Base-by-base conservation (phyloP, 2,113 vertebrate genomes). In the Calyptomena viridis region DNA sequence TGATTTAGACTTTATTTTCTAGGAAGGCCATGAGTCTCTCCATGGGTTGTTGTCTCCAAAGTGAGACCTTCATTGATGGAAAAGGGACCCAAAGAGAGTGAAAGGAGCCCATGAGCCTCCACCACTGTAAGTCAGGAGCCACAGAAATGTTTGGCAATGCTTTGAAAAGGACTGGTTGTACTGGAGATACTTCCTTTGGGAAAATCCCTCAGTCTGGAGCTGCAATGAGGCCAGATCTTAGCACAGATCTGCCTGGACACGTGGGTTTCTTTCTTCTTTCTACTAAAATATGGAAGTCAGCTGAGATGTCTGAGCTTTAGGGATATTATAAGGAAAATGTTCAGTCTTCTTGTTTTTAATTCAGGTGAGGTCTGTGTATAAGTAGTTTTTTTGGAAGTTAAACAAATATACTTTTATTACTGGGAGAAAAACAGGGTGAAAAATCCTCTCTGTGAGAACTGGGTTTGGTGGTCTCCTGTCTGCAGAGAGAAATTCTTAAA, bases 1-100 rank as follows among this genome's bases (percentile, higher is more conserved):
- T 88, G 78, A 88, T 86, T 96, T 91, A 85, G 92, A 94, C 53
- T 94, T 91, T 31, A 87, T 96, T 96, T 96, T 94, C 86, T 86
- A 89, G 88, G 94, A 89, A 84, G 90, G 63, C 83, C 59, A 3
- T 28, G 88, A 73, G 63, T 53, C 59, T 92, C 94, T 86, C 81
- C 89, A 52, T 66, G 89, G 76, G 89, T 35, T 86, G 56, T 84
- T 95, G 89, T 94, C 73, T 72, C 52, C 62, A 63, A 27, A 55
- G 73, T 67, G 60, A 96, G 84, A 94, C 58, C 75, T 94, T 94
- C n/a, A n/a, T 87, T 11, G 5, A 4, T 3, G 71, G 90, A 71
- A 95, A 87, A 91, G 66, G 79, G 71, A 71, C 59, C 71, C 64
- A 1, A 31, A 55, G 18, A 55, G 46, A 42, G 60, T n/a, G 78